Conservation (phyloP, 2,113 vertebrate species). For the Trichechus manatus region DNA sequence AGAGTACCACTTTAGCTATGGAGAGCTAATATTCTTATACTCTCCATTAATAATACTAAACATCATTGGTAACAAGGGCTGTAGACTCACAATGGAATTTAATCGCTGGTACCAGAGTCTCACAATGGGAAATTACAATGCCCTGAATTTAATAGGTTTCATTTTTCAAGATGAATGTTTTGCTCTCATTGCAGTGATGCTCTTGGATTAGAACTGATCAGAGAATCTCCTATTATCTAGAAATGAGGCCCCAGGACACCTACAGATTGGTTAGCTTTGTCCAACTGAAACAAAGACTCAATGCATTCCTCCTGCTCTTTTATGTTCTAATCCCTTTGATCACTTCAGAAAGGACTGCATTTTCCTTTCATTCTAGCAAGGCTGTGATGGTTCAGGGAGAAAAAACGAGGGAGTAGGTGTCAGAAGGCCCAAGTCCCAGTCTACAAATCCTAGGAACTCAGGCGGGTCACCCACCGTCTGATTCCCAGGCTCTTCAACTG, state of each 20-base stretch:
- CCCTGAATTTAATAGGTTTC: constrained; percentile 75
- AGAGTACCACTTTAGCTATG: constrained; percentile 24
- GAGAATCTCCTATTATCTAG: constrained; percentile 63
- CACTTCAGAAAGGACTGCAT: not conserved
- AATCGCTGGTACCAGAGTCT: constrained; percentile 67
- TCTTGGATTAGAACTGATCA: constrained; percentile 66
- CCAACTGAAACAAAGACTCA: constrained; percentile 48
- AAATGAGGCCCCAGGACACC: constrained; percentile 64
- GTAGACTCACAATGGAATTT: constrained; percentile 75
- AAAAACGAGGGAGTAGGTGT: not conserved
- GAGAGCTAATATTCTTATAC: constrained; percentile 71
- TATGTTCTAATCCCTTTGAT: constrained; percentile 29
- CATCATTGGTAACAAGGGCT: constrained; percentile 45
- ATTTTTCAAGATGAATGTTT: constrained; percentile 79
- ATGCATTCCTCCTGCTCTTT: not conserved
- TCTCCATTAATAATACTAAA: constrained; percentile 73
- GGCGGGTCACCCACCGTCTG: not conserved
- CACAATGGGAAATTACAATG: constrained; percentile 77
- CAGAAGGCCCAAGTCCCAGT: not conserved
- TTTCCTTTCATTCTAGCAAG: constrained; percentile 24
- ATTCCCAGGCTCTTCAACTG: not conserved
- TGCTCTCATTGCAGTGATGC: constrained; percentile 65
- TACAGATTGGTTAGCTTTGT: constrained; percentile 57
- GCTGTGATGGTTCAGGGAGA: not conserved
- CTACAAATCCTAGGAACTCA: not conserved